A percentile compares a stretch with the other conserved stretches of the same genome.
Conservation (phyloP, 1,140 invertebrate genomes). For the Trinorchestia longiramus region DNA sequence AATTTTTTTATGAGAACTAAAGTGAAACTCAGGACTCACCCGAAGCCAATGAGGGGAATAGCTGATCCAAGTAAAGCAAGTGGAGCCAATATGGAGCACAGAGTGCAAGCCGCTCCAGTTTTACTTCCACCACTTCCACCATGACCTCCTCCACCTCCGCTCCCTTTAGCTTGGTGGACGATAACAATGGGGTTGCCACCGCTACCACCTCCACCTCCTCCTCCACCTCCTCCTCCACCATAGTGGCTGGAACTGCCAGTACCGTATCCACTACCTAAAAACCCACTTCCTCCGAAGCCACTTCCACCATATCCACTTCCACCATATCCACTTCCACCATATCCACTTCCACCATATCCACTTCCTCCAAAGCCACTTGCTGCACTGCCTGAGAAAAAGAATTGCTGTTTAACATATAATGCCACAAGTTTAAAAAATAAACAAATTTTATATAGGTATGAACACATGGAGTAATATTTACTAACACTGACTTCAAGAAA, state of each 20-base stretch:
- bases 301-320: conserved; percentile 8
- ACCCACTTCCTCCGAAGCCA: neutral
- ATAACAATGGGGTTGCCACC: conserved; percentile 26
- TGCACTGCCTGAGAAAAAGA: neutral
- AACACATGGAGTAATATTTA: too few species aligned
- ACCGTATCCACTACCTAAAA: neutral
- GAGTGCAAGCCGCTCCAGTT: neutral
- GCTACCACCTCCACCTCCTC: conserved; percentile 34
- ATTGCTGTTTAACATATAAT: neutral
- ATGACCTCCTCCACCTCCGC: conserved; percentile 29
- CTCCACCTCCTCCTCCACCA: neutral
- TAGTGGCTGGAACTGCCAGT: neutral
- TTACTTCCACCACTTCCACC: conserved; percentile 35
- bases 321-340: too few species aligned
- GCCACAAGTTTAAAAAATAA: neutral
- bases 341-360: conserved; percentile 8
- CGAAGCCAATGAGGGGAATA: conserved; percentile 10
- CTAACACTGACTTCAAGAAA: too few species aligned
- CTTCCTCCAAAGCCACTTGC: neutral
- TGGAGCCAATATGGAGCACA: conserved; percentile 29
- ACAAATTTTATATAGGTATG: too few species aligned
- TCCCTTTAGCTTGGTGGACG: conserved; percentile 32
- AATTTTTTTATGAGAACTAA: neutral
- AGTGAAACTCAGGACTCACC: neutral
- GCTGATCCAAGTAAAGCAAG: neutral